phyloP scores from a whole-genome alignment of 2,888 invertebrate species.

The Rhimphoctona megacephalus region DNA sequence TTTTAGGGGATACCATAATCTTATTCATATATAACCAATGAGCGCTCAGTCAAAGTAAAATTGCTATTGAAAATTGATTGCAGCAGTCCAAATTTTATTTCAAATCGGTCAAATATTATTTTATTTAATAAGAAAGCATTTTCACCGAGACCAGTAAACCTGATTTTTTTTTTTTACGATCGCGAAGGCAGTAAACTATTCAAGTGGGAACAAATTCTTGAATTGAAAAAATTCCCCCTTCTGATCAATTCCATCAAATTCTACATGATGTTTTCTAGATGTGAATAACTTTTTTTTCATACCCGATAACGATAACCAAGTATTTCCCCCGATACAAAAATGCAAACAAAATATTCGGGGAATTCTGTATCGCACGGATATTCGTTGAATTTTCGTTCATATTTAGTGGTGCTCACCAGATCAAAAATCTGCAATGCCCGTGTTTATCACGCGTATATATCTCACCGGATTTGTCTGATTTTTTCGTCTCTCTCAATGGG shows the following conservation, averaged over 20 bases:
- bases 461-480: slow-evolving; percentile 11
- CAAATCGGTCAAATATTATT: background rate
- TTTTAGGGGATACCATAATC: background rate
- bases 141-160: background rate
- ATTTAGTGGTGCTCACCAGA: background rate
- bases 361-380: background rate
- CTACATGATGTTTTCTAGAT: too few species aligned
- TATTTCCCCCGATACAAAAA: background rate
- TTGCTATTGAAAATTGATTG: background rate
- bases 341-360: slow-evolving; percentile 27
- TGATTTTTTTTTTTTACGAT: background rate
- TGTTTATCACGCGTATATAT: slow-evolving; percentile 22
- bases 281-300: background rate
- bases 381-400: slow-evolving; percentile 11
- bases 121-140: background rate
- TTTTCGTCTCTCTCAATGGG: slow-evolving; percentile 4
- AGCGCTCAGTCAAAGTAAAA: background rate
- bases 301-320: background rate
- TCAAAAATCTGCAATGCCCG: slow-evolving; percentile 32
- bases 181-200: background rate
- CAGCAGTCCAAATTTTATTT: background rate
- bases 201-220: background rate
- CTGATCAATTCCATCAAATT: background rate
- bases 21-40: background rate
- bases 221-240: background rate